These are phyloP conservation scores for Rhinophrynus dorsalis DNA, from an alignment of 2,797 vertebrate genomes.

Conservation along the genomic window DNA sequence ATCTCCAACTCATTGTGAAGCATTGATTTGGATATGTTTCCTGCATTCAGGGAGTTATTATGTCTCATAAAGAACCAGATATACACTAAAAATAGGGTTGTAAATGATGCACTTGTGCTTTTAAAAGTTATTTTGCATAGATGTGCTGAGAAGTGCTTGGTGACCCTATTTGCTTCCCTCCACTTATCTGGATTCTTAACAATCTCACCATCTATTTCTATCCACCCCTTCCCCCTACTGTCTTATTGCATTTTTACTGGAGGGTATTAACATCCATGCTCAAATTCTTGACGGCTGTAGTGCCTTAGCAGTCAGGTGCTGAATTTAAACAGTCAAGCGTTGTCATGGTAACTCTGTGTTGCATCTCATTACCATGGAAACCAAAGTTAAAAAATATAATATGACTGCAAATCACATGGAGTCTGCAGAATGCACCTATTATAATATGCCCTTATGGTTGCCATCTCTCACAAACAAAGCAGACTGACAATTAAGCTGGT, in stretches of 20 bases:
- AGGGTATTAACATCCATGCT: conserved; percentile 42
- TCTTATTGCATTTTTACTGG: conserved; percentile 16
- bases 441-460: background rate
- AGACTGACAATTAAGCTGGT: background rate
- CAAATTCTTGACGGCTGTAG: conserved; percentile 30
- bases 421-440: background rate
- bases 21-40: too few species aligned
- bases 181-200: background rate
- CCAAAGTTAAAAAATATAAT: conserved; percentile 75
- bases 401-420: conserved; percentile 64
- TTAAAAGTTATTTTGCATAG: background rate
- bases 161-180: background rate
- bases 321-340: conserved; percentile 75
- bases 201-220: background rate
- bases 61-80: background rate
- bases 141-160: background rate
- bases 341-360: conserved; percentile 74
- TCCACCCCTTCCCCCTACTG: background rate
- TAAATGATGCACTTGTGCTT: background rate
- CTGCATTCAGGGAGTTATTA: too few species aligned
- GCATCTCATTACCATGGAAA: conserved; percentile 74
- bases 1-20: too few species aligned
- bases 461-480: background rate
- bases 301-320: conserved; percentile 70
- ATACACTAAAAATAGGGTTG: background rate